phyloP scores from a whole-genome alignment of 2,888 invertebrate species.

The Biston stratarius region DNA sequence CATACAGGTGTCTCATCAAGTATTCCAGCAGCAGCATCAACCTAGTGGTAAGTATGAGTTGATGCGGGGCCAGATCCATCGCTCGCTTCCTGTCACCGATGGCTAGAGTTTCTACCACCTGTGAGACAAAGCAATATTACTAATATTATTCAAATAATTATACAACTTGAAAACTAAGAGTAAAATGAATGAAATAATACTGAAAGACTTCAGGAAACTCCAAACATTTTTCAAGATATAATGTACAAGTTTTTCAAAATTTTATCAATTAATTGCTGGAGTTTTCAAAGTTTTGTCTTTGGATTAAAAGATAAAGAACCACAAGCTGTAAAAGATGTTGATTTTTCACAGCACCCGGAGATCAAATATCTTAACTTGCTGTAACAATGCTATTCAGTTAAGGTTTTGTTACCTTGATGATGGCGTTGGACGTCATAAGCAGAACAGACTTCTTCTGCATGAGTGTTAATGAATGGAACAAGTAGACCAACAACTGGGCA shows the following conservation, averaged over 20 bases:
- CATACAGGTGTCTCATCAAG: conserved; percentile 97
- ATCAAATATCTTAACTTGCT: background rate
- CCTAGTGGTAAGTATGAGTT: conserved; percentile 93
- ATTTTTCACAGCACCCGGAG: background rate
- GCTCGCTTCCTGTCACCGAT: conserved; percentile 76
- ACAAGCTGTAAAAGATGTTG: too few species aligned
- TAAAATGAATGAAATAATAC: background rate
- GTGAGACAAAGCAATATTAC: too few species aligned
- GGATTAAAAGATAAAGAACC: too few species aligned
- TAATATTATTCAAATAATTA: background rate
- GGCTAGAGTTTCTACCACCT: conserved; percentile 79
- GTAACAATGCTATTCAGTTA: background rate
- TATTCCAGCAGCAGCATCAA: conserved; percentile 96
- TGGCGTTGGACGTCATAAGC: conserved; percentile 91
- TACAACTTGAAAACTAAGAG: background rate
- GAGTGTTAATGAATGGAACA: conserved; percentile 97
- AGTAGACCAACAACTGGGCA: conserved; percentile 95
- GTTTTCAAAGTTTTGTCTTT: too few species aligned
- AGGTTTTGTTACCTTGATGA: conserved; percentile 71
- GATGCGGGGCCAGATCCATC: conserved; percentile 80
- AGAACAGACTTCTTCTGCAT: conserved; percentile 99
- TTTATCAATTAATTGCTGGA: too few species aligned
- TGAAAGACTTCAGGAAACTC: too few species aligned
- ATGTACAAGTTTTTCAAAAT: too few species aligned
- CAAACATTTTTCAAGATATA: too few species aligned